Percentiles rank a stretch among this genome's conserved stretches.
These are phyloP conservation scores for Blastomussa wellsi DNA, from an alignment of 92 coral and sea anemone species.

Conservation along the genomic window DNA sequence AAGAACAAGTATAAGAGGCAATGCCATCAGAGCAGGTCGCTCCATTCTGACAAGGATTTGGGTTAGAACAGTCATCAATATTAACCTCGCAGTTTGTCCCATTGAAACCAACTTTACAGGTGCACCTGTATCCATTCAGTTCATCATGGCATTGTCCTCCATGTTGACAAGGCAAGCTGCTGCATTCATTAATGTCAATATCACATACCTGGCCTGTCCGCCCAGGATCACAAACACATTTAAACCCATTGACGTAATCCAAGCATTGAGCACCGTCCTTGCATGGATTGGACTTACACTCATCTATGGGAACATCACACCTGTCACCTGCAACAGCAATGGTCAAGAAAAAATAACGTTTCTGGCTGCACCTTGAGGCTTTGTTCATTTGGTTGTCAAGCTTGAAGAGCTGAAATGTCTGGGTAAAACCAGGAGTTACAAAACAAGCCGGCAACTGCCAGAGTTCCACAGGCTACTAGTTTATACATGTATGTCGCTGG, in stretches of 20 bases:
- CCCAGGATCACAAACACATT: constrained; percentile 2
- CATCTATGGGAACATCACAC: background rate
- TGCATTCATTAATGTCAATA: constrained; percentile 30
- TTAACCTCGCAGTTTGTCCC: constrained; percentile 73
- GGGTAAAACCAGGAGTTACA: too few relatives aligned
- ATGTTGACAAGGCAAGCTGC: constrained; percentile 57
- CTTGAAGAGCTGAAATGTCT: too few relatives aligned
- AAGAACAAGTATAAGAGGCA: constrained; percentile 56
- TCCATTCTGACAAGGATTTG: constrained; percentile 65
- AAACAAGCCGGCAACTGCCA: too few relatives aligned
- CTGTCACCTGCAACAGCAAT: constrained; percentile 24
- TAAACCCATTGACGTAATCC: background rate
- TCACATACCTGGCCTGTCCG: constrained; percentile 30
- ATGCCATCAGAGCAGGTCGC: constrained; percentile 72
- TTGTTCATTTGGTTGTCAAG: background rate
- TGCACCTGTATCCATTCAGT: constrained; percentile 58
- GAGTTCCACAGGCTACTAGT: too few relatives aligned
- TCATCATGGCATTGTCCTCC: constrained; percentile 77
- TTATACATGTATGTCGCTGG: too few relatives aligned
- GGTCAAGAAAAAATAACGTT: background rate
- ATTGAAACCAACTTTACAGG: constrained; percentile 59
- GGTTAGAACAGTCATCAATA: constrained; percentile 66
- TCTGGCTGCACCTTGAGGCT: too few relatives aligned
- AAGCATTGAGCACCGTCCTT: background rate
- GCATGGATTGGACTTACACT: constrained; percentile 38